Conservation (phyloP, 1,140 invertebrate species). For the Lepidurus arcticus region DNA sequence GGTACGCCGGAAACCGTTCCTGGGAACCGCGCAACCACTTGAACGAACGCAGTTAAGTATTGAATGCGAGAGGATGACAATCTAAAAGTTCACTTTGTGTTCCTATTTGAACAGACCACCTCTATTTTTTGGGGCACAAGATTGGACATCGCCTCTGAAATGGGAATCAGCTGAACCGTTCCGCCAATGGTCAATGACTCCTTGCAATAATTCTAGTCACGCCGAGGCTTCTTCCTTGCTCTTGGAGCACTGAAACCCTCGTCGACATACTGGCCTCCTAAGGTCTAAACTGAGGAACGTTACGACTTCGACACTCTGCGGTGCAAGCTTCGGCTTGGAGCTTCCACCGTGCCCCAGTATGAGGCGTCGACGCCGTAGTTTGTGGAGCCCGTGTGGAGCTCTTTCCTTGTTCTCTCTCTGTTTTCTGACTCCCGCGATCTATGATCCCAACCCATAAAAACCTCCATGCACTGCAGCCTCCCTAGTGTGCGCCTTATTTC, state of each 20-base stretch:
- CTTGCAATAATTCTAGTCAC: not conserved
- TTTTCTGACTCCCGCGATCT: not conserved
- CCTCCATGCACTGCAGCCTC: not conserved
- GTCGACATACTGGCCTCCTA: not conserved
- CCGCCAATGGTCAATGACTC: not conserved
- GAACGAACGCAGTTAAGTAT: not conserved
- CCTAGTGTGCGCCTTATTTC: not conserved
- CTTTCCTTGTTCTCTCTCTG: slow-evolving; percentile 23
- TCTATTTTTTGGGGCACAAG: too few species aligned
- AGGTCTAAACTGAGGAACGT: not conserved
- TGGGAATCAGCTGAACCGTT: too few species aligned
- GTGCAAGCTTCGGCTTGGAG: too few species aligned
- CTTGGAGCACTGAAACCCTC: not conserved
- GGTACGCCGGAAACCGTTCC: not conserved
- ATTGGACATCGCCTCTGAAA: too few species aligned
- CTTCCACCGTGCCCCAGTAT: not conserved
- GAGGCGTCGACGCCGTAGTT: slow-evolving; percentile 3
- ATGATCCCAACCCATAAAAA: not conserved
- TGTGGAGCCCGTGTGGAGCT: too few species aligned
- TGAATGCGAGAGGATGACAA: too few species aligned
- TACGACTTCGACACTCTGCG: not conserved
- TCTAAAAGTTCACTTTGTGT: too few species aligned
- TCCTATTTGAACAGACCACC: too few species aligned
- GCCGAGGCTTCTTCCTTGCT: not conserved
- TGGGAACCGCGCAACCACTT: not conserved